Evolutionary conservation across 2,888 invertebrate genomes (phyloP), one percentile per base, ranked within the genome.

Genomic region (Limnephilus lunatus): DNA sequence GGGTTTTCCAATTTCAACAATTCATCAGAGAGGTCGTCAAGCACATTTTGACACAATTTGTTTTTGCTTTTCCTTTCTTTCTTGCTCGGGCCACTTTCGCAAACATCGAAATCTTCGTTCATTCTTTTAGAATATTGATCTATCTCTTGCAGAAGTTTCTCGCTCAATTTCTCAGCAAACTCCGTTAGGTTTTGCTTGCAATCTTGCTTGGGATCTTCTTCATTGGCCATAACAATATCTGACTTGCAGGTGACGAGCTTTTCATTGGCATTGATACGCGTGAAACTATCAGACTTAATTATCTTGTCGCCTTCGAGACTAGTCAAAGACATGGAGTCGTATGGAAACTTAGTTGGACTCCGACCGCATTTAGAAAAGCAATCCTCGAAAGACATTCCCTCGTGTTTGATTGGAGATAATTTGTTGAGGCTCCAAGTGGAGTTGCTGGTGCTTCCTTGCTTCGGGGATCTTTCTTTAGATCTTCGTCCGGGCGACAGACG

Each of bases 111-210:
- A 94, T 96, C 96, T 94, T 96, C 96, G 90, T 95, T 96, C 44
- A 96, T 96, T 88, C 96, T 94, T 94, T 96, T 96, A 68, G 96
- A 96, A 94, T 96, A 96, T 94, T 96, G 97, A 94, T 98, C 98
- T 93, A 98, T 97, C 95, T 98, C 98, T 93, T 97, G 97, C 91
- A 98, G 96, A 93, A 98, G 95, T 94, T 98, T 98, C 94, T 98
- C 98, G 94, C 98, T 98, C n/a, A 98, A 95, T 94, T 97, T 97
- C 94, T 98, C 98, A 1, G 98, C 98, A 94, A 98, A 98, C 94
- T 98, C 98, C 3, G 97, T 97, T 93, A 98, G 95, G 94, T 98
- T 97, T 94, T 97, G 97, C 93, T 97, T 96, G 94, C 97, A 97
- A 93, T 97, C 97, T 81, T 96, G 91, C n/a, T 93, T 93, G 15